These are phyloP conservation scores for Gortyna flavago DNA, from an alignment of 2,888 invertebrate genomes.

Conservation along the genomic window DNA sequence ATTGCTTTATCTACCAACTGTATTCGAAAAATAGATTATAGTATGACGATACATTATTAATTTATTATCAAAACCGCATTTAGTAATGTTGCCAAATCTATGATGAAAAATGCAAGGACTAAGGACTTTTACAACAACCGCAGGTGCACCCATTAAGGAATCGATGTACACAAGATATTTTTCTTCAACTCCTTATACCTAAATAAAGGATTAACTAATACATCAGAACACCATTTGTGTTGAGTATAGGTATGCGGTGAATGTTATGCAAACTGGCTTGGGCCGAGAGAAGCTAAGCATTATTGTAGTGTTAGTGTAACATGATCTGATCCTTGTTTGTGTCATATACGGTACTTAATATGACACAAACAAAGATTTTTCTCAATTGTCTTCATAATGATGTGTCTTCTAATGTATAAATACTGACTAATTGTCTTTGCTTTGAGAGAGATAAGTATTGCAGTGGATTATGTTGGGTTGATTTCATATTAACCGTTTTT, in stretches of 20 bases:
- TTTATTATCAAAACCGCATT: too few relatives aligned
- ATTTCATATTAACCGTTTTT: background rate
- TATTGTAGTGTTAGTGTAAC: slow-evolving; percentile 21
- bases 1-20: too few relatives aligned
- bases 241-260: slow-evolving; percentile 20
- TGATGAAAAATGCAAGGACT: background rate
- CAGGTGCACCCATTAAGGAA: background rate
- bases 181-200: background rate
- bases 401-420: background rate
- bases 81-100: too few relatives aligned
- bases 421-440: background rate
- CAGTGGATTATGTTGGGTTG: background rate
- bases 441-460: background rate
- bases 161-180: too few relatives aligned
- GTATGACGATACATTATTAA: too few relatives aligned
- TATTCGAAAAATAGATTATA: too few relatives aligned
- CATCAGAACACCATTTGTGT: background rate
- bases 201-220: background rate
- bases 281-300: slow-evolving; percentile 28
- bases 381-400: slow-evolving; percentile 19
- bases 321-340: slow-evolving; percentile 28
- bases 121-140: background rate
- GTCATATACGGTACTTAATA: slow-evolving; percentile 8
- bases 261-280: slow-evolving; percentile 46
- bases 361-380: slow-evolving; percentile 48